Percentiles rank a stretch among this genome's conserved stretches.
Conservation (phyloP, 2,888 invertebrate genomes). For the Ferrisia virgata region DNA sequence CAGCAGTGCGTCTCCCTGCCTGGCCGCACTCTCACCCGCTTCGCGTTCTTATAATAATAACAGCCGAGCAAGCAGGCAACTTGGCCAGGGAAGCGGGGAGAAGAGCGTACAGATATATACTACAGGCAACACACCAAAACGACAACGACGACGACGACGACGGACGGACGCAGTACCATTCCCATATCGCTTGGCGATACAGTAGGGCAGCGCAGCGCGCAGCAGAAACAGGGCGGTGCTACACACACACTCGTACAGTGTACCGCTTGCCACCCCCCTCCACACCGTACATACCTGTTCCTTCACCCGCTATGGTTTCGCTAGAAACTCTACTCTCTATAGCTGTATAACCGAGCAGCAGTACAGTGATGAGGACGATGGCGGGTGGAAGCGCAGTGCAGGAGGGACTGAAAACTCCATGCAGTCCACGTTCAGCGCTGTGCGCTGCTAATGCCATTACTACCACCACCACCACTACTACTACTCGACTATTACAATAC, state of each 20-base stretch:
- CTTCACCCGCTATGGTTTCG: not conserved
- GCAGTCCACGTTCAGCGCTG: not conserved
- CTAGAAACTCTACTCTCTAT: not conserved
- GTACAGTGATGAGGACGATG: not conserved
- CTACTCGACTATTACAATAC: no score
- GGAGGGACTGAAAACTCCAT: not conserved
- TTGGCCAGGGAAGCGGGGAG: not conserved
- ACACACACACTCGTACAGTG: not conserved
- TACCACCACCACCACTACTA: no score
- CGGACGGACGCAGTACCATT: not conserved
- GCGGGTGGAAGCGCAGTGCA: not conserved
- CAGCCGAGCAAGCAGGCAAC: not conserved
- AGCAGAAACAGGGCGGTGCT: not conserved
- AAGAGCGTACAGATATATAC: not conserved
- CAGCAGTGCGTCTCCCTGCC: not conserved
- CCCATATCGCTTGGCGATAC: not conserved
- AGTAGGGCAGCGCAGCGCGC: no score
- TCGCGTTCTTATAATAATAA: not conserved
- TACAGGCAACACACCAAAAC: not conserved
- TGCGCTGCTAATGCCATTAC: not conserved
- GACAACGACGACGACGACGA: not conserved
- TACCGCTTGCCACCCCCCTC: not conserved
- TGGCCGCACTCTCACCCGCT: no score
- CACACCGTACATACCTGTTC: not conserved
- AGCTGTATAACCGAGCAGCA: not conserved